These are phyloP conservation scores for Apostichopus californicus DNA, from an alignment of 35 echinoderm and acorn worm genomes.

Conservation along the genomic window DNA sequence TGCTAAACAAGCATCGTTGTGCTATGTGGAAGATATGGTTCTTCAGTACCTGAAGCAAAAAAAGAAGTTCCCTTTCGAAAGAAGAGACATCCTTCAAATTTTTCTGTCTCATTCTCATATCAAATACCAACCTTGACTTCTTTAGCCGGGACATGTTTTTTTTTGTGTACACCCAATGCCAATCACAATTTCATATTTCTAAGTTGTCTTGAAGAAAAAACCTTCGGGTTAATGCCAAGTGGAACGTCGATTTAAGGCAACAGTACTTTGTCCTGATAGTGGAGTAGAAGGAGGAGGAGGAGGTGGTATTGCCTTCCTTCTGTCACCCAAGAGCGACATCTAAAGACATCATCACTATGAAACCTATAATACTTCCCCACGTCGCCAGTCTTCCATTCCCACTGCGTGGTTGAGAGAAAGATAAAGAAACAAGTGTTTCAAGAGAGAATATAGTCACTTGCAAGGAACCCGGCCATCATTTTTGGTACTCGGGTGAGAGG, in stretches of 20 bases:
- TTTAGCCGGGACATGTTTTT: no score
- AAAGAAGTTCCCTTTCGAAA: no score
- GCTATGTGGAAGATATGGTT: no score
- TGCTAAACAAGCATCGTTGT: no score
- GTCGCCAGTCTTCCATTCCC: conserved; percentile 90
- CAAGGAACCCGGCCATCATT: not conserved
- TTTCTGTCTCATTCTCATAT: no score
- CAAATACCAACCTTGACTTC: no score
- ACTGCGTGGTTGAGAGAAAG: conserved; percentile 28
- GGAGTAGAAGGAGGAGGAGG: not conserved
- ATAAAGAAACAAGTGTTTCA: not conserved
- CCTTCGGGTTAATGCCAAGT: not conserved
- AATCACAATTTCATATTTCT: no score
- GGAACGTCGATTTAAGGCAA: not conserved
- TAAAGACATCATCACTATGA: conserved; percentile 98
- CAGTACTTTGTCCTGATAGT: not conserved
- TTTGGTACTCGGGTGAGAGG: no score
- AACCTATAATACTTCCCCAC: conserved; percentile 85
- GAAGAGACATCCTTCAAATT: no score
- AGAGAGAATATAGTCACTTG: not conserved
- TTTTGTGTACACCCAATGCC: no score
- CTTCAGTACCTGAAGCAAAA: no score
- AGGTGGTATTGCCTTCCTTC: not conserved
- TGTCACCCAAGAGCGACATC: conserved; percentile 88
- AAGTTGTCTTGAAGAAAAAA: no score